These are phyloP conservation scores for Zootermopsis nevadensis DNA, from an alignment of 2,888 invertebrate genomes.

Conservation along the genomic window DNA sequence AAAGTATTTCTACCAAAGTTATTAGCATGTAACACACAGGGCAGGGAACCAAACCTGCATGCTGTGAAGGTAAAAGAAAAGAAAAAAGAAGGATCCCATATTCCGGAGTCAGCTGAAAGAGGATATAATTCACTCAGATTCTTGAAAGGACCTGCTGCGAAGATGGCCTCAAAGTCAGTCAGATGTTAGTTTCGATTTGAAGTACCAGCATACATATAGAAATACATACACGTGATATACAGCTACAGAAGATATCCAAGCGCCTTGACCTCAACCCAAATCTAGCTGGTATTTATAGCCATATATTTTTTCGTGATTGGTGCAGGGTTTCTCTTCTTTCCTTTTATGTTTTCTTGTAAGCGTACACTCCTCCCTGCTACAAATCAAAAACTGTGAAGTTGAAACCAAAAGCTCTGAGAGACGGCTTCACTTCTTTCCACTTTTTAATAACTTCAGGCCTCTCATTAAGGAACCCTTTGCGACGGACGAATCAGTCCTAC, in stretches of 20 bases:
- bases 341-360: slow-evolving; percentile 23
- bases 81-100: slow-evolving; percentile 40
- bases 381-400: slow-evolving; percentile 40
- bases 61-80: slow-evolving; percentile 38
- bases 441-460: slow-evolving; percentile 26
- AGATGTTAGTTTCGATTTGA: slow-evolving; percentile 33
- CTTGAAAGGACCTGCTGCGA: slow-evolving; percentile 51
- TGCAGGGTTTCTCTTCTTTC: slow-evolving; percentile 40
- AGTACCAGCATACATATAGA: slow-evolving; percentile 6
- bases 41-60: slow-evolving; percentile 40
- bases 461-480: slow-evolving; percentile 25
- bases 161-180: slow-evolving; percentile 51
- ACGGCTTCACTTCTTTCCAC: slow-evolving; percentile 11
- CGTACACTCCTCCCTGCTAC: slow-evolving; percentile 42
- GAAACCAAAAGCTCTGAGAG: slow-evolving; percentile 34
- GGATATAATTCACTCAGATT: slow-evolving; percentile 51
- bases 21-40: slow-evolving; percentile 38
- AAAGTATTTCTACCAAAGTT: slow-evolving; percentile 43
- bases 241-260: slow-evolving; percentile 16
- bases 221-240: slow-evolving; percentile 44
- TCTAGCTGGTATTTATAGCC: slow-evolving; percentile 54
- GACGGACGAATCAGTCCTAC: background rate
- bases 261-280: slow-evolving; percentile 53
- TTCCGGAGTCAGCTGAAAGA: slow-evolving; percentile 45
- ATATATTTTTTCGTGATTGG: slow-evolving; percentile 54